phyloP scores from a whole-genome alignment of 2,888 invertebrate species.

The Zelleria hepariella region DNA sequence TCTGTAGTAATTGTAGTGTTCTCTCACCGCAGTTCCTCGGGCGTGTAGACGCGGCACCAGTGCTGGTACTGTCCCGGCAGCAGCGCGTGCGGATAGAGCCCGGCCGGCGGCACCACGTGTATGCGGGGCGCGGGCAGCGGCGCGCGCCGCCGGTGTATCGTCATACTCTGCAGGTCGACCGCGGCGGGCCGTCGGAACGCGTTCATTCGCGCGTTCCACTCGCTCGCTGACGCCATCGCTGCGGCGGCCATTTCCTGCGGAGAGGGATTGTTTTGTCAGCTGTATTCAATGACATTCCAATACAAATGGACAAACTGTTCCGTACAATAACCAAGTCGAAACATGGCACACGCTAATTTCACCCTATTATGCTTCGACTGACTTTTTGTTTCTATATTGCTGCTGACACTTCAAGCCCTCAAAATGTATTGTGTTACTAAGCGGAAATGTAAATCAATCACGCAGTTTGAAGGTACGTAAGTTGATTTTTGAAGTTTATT shows the following conservation, averaged over 20 bases:
- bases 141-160: slow-evolving; percentile 77
- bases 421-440: no score
- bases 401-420: no score
- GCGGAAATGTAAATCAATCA: no score
- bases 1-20: no score
- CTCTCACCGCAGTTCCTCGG: slow-evolving; percentile 83
- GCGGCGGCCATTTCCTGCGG: slow-evolving; percentile 80
- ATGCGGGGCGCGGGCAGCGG: slow-evolving; percentile 16
- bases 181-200: slow-evolving; percentile 81
- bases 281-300: no score
- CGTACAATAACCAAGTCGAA: no score
- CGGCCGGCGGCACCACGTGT: slow-evolving; percentile 61
- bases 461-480: no score
- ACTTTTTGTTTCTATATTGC: no score
- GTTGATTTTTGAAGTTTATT: no score
- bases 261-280: background rate
- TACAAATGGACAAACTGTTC: no score
- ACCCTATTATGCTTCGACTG: no score
- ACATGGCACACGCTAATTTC: no score
- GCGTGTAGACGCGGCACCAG: slow-evolving; percentile 82
- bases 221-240: slow-evolving; percentile 87
- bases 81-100: slow-evolving; percentile 90
- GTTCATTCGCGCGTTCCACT: slow-evolving; percentile 92
- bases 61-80: slow-evolving; percentile 98
- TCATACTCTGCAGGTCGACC: slow-evolving; percentile 93